A percentile compares a stretch with the other conserved stretches of the same genome.
Evolutionary conservation across 2,113 vertebrate genomes (phyloP).

Genomic region (Pygoscelis adeliae): DNA sequence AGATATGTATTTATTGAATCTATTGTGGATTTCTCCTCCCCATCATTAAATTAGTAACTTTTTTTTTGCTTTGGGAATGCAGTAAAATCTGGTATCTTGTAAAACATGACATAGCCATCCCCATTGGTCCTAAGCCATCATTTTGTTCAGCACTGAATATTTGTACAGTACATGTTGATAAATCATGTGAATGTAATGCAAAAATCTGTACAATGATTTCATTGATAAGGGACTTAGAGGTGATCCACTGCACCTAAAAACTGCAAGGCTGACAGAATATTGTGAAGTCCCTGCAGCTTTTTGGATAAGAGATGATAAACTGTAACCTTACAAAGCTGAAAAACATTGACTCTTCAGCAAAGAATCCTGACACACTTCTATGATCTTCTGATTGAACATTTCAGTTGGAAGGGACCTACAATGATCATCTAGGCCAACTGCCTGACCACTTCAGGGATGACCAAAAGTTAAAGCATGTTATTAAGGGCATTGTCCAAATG

Average conservation of each 20-base stretch:
- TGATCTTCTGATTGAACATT: background rate
- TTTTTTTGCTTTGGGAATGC: background rate
- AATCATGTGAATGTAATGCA: background rate
- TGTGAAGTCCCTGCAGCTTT: background rate
- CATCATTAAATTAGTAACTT: background rate
- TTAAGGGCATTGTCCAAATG: background rate
- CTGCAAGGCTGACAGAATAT: background rate
- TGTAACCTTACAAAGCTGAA: background rate
- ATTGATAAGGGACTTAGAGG: background rate
- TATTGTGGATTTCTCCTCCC: background rate
- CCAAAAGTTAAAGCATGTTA: background rate
- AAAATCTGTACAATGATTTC: background rate
- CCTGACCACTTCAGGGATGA: background rate
- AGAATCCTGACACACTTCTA: background rate
- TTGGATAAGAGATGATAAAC: background rate
- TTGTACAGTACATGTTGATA: background rate
- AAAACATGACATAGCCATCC: background rate
- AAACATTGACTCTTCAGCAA: background rate
- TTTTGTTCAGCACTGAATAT: background rate
- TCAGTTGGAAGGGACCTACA: background rate
- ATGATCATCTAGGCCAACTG: background rate
- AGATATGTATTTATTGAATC: background rate
- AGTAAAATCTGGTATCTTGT: background rate
- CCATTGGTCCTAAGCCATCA: background rate
- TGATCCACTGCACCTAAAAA: background rate